Percentiles rank a stretch among this genome's conserved stretches.
These are phyloP conservation scores for Axis porcinus DNA, from an alignment of 2,113 vertebrate genomes.

Conservation along the genomic window DNA sequence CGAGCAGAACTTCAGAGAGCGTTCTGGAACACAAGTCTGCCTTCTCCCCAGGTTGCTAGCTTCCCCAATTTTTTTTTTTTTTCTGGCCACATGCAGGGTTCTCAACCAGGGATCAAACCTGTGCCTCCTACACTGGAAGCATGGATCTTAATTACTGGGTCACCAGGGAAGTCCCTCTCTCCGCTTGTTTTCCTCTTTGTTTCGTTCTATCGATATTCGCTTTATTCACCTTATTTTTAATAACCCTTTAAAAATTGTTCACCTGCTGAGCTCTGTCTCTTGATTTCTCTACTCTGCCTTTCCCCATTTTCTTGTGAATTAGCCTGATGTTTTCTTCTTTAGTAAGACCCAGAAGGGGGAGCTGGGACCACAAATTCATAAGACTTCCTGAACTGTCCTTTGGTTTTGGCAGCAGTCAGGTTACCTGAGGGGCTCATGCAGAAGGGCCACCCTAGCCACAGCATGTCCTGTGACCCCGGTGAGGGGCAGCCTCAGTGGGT, in stretches of 20 bases:
- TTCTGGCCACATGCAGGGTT: background rate
- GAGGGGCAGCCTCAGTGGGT: too few species aligned
- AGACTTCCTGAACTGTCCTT: background rate
- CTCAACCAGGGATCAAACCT: background rate
- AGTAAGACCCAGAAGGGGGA: background rate
- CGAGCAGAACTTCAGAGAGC: background rate
- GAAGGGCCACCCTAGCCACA: background rate
- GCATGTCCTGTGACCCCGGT: background rate
- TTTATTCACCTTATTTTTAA: background rate
- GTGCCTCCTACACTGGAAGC: background rate
- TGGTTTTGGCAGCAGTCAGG: background rate
- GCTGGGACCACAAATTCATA: background rate
- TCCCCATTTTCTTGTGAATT: background rate
- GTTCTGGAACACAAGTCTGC: background rate
- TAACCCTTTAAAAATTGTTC: background rate
- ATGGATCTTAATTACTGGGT: background rate
- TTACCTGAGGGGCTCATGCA: background rate
- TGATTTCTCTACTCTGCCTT: background rate
- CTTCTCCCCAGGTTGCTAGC: background rate
- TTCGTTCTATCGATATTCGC: background rate
- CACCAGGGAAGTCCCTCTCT: background rate
- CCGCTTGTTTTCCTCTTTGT: background rate
- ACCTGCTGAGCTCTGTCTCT: background rate
- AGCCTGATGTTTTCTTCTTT: background rate
- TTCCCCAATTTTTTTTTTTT: background rate